These are phyloP conservation scores for Eristalis intricaria DNA, from an alignment of 2,888 invertebrate species.

Conservation along the genomic window DNA sequence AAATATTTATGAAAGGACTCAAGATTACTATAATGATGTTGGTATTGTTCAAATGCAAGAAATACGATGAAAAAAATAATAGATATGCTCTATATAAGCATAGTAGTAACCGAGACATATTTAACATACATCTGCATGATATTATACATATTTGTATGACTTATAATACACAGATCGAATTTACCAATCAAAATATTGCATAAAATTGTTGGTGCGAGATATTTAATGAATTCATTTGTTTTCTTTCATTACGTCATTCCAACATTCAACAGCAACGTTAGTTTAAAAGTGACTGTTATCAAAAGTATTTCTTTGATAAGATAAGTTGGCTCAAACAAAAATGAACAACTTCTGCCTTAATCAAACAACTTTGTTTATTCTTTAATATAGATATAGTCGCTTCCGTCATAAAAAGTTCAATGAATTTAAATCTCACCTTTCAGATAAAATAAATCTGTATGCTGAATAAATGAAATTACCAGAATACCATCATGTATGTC, in stretches of 20 bases:
- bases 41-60: neutral
- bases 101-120: too few relatives aligned
- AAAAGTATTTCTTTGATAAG: slow-evolving; percentile 40
- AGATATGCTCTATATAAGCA: too few relatives aligned
- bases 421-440: neutral
- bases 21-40: neutral
- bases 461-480: too few relatives aligned
- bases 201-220: neutral
- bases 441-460: too few relatives aligned
- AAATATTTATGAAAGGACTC: neutral
- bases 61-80: too few relatives aligned
- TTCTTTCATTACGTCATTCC: slow-evolving; percentile 20
- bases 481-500: too few relatives aligned
- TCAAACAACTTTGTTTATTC: neutral
- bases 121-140: too few relatives aligned
- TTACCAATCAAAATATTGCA: too few relatives aligned
- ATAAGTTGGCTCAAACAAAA: slow-evolving; percentile 29
- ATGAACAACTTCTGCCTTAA: neutral
- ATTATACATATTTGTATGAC: too few relatives aligned
- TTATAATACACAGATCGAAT: too few relatives aligned
- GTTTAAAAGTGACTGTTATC: slow-evolving; percentile 17
- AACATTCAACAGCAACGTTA: neutral
- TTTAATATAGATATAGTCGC: neutral
- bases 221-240: neutral
- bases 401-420: neutral